Evolutionary conservation across 2,888 invertebrate species (phyloP).

Genomic region (Chrysolina haemoptera): DNA sequence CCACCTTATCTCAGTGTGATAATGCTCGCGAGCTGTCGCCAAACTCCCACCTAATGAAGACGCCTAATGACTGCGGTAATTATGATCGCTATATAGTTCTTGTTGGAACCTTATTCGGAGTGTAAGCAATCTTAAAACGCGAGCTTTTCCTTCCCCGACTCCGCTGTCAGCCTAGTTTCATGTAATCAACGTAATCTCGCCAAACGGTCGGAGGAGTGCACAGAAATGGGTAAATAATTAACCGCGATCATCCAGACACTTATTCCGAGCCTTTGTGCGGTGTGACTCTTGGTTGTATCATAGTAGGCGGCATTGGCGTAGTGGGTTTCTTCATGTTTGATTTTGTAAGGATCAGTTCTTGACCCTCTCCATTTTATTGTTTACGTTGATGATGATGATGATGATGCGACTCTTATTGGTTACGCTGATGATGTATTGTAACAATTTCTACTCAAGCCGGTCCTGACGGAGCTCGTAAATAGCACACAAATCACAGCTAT

Average conservation of each 20-base stretch:
- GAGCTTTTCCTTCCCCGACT: not conserved
- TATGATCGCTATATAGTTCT: conserved; percentile 35
- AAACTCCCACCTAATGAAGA: conserved; percentile 7
- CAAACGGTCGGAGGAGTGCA: not conserved
- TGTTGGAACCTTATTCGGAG: conserved; percentile 13
- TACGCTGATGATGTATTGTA: too few relatives aligned
- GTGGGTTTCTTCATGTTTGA: not conserved
- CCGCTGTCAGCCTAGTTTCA: conserved; percentile 4
- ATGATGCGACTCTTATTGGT: too few relatives aligned
- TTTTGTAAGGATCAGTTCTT: too few relatives aligned
- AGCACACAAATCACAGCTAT: too few relatives aligned
- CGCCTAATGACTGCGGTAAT: conserved; percentile 36
- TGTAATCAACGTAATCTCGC: conserved; percentile 17
- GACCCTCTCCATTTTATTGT: too few relatives aligned
- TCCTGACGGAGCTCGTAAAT: too few relatives aligned
- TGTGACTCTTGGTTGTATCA: not conserved
- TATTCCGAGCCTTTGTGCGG: not conserved
- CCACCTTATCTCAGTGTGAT: conserved; percentile 24
- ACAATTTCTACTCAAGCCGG: too few relatives aligned
- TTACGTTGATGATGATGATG: too few relatives aligned
- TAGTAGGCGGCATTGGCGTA: not conserved
- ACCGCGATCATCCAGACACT: not conserved
- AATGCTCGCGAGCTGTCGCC: conserved; percentile 1
- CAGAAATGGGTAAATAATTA: conserved; percentile 14
- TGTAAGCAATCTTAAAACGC: conserved; percentile 18